A percentile compares a stretch with the other conserved stretches of the same genome.
Evolutionary conservation across 2,113 vertebrate species (phyloP).

Genomic region (Oxyura jamaicensis): DNA sequence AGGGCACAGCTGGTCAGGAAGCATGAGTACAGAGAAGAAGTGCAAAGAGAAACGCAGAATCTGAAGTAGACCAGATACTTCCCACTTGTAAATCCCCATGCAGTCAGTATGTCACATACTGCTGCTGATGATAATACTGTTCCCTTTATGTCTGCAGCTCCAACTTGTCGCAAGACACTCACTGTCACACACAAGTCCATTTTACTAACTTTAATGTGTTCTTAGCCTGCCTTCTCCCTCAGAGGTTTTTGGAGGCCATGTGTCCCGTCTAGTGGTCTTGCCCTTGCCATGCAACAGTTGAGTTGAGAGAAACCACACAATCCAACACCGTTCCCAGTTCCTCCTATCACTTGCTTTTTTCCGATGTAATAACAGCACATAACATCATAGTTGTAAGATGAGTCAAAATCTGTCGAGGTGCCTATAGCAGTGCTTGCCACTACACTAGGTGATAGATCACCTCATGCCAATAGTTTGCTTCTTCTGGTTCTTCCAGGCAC

Average conservation of each 20-base stretch:
- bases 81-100: neutral
- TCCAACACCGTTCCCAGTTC: neutral
- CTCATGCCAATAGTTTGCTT: neutral
- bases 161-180: neutral
- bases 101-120: neutral
- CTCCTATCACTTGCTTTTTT: neutral
- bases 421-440: neutral
- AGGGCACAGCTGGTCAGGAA: neutral
- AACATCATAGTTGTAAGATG: neutral
- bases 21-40: neutral
- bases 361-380: neutral
- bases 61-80: neutral
- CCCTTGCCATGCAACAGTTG: neutral
- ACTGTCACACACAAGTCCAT: neutral
- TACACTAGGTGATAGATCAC: neutral
- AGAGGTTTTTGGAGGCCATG: neutral
- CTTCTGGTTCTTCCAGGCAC: neutral
- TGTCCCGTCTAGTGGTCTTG: neutral
- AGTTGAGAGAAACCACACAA: neutral
- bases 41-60: neutral
- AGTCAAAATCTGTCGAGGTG: neutral
- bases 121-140: neutral
- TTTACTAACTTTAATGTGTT: neutral
- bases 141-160: neutral
- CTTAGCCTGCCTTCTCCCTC: neutral